Evolutionary conservation across 2,797 vertebrate genomes (phyloP).

Genomic region (Sebastiscus tertius): DNA sequence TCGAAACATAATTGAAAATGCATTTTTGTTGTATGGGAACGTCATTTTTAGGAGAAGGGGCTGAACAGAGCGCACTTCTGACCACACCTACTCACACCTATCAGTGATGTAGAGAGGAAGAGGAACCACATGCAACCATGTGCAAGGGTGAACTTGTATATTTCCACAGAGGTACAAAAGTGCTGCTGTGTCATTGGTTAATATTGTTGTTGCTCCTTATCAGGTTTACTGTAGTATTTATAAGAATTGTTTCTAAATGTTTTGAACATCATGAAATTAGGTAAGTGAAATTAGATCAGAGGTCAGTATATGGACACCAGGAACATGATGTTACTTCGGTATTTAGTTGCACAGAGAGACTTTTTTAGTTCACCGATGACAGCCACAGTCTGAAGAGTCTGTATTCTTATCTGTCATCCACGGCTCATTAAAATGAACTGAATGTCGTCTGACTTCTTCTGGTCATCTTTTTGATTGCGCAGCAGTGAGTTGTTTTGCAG

Average conservation of each 20-base stretch:
- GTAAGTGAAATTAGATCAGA: background rate
- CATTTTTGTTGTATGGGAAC: no score
- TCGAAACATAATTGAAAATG: no score
- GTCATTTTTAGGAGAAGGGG: no score
- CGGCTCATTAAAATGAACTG: background rate
- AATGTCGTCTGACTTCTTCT: background rate
- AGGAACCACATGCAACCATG: background rate
- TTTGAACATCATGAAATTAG: background rate
- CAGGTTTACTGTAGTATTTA: no score
- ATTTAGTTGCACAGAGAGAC: background rate
- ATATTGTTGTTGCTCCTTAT: background rate
- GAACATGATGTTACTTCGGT: background rate
- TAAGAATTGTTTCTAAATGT: background rate
- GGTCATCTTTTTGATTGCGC: constrained; percentile 2
- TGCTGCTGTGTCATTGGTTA: background rate
- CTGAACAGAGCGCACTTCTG: no score
- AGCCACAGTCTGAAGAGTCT: background rate
- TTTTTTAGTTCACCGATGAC: background rate
- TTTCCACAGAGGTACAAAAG: background rate
- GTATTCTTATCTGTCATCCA: background rate
- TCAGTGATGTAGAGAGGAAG: background rate
- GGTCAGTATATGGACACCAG: background rate
- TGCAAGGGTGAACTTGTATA: background rate
- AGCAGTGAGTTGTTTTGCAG: constrained; percentile 18
- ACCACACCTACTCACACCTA: no score